Conservation (phyloP, 2,888 invertebrate species). For the Dendrolimus pini region DNA sequence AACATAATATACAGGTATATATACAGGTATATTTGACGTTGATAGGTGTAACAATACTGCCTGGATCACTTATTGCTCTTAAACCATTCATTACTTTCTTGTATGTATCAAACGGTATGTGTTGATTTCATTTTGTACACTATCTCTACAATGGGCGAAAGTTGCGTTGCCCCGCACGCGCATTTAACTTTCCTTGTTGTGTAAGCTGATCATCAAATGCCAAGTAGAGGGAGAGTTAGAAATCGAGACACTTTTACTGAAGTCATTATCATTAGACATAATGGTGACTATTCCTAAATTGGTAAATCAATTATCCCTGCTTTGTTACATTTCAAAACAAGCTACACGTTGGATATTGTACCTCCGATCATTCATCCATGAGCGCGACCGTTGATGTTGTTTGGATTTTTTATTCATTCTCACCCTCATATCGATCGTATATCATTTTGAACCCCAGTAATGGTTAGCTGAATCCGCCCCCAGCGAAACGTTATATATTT, state of each 20-base stretch:
- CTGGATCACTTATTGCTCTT: not conserved
- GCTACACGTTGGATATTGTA: not conserved
- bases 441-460: slow-evolving; percentile 50
- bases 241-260: slow-evolving; percentile 63
- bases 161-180: slow-evolving; percentile 63
- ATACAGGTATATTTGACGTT: slow-evolving; percentile 1
- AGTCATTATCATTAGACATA: slow-evolving; percentile 40
- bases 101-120: slow-evolving; percentile 17
- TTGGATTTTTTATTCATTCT: slow-evolving; percentile 55
- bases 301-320: slow-evolving; percentile 20
- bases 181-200: slow-evolving; percentile 74
- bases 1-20: slow-evolving; percentile 37
- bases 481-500: too few species aligned
- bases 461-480: too few species aligned
- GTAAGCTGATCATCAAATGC: slow-evolving; percentile 64
- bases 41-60: not conserved
- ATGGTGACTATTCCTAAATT: slow-evolving; percentile 25
- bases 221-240: slow-evolving; percentile 69
- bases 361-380: slow-evolving; percentile 22
- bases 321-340: slow-evolving; percentile 14
- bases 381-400: slow-evolving; percentile 44
- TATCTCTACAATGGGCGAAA: slow-evolving; percentile 67
- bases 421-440: slow-evolving; percentile 49
- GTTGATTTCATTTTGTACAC: slow-evolving; percentile 24
- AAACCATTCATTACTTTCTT: not conserved